Evolutionary conservation across 2,797 vertebrate genomes (phyloP).

Genomic region (Melopsittacus undulatus): DNA sequence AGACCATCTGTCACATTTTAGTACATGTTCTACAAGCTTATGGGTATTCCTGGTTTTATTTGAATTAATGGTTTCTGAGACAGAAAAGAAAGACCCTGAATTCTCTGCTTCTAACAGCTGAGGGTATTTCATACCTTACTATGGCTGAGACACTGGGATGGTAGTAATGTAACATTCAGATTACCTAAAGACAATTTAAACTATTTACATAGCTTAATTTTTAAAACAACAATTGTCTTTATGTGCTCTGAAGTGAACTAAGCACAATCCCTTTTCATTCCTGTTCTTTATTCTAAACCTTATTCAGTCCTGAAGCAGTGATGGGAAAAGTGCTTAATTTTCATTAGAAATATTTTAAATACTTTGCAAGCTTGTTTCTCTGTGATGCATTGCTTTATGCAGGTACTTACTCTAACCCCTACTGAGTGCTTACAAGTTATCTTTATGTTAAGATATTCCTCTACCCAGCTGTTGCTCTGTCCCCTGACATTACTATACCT

Average conservation of each 20-base stretch:
- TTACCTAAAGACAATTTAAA: neutral
- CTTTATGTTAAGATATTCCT: neutral
- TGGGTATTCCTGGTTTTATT: neutral
- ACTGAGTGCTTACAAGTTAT: neutral
- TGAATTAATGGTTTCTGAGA: neutral
- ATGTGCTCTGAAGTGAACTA: neutral
- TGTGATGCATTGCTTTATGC: neutral
- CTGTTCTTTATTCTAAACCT: neutral
- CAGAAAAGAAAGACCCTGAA: neutral
- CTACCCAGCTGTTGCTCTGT: neutral
- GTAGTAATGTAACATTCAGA: neutral
- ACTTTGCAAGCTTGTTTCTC: neutral
- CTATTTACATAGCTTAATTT: neutral
- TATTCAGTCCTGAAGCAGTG: neutral
- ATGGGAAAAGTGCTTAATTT: conserved; percentile 5
- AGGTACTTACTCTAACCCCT: neutral
- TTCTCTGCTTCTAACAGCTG: neutral
- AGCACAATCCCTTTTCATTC: neutral
- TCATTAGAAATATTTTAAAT: neutral
- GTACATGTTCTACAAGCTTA: neutral
- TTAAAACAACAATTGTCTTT: neutral
- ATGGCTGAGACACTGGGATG: neutral
- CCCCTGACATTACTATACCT: neutral
- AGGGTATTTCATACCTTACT: neutral
- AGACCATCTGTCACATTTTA: neutral